These are phyloP conservation scores for Quadroppia sp. DNA, from an alignment of 2,888 invertebrate genomes.

Conservation along the genomic window DNA sequence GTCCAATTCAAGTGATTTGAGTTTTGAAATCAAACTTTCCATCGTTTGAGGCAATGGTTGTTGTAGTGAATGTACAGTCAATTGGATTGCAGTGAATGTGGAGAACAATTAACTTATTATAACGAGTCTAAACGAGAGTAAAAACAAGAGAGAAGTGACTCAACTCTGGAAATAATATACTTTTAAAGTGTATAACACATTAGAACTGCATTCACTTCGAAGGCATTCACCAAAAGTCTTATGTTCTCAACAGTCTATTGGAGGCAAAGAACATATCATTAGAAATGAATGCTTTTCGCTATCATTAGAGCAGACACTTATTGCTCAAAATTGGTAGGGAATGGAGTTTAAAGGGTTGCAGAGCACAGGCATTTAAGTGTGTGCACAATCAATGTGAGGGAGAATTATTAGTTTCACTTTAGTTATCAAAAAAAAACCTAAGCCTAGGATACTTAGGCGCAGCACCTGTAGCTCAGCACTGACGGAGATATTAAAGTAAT, in stretches of 20 bases:
- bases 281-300: background rate
- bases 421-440: background rate
- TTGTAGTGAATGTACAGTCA: too few species aligned
- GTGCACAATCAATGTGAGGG: too few species aligned
- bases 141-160: background rate
- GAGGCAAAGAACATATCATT: constrained; percentile 1
- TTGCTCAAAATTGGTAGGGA: background rate
- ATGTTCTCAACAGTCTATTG: background rate
- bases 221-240: too few species aligned
- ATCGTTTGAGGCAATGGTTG: constrained; percentile 16
- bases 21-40: constrained; percentile 4
- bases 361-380: background rate
- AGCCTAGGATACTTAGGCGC: constrained; percentile 1
- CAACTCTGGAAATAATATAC: background rate
- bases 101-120: too few species aligned
- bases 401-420: too few species aligned
- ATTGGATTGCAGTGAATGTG: too few species aligned
- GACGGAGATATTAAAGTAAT: background rate
- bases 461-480: background rate
- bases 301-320: background rate
- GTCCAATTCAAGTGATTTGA: constrained; percentile 6
- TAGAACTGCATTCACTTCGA: background rate
- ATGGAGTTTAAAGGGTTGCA: background rate
- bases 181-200: background rate
- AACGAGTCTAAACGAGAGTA: too few species aligned